Evolutionary conservation across 2,888 invertebrate genomes (phyloP), one percentile per base, ranked within the genome.

Genomic region (Pherbina coryleti): DNA sequence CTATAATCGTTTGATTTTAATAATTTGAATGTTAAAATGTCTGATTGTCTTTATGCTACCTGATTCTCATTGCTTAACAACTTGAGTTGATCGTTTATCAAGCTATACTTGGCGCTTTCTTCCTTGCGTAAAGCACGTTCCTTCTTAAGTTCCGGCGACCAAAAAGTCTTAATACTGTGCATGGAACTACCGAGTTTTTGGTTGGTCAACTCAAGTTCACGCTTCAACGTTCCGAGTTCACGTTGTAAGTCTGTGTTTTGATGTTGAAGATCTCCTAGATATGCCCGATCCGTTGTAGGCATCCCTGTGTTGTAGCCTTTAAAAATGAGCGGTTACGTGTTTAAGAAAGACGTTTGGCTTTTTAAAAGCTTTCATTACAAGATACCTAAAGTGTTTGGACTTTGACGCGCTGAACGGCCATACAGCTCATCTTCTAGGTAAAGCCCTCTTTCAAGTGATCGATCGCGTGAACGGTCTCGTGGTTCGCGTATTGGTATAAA

Each of bases 101-200:
- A 93, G 90, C 96, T 96, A 92, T 97, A 98, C 91, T 98, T 98
- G 88, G 97, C 97, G 89, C 97, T 96, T 91, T 99, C 99, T 90
- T 99, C 99, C 89, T 99, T 99, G 84, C 99, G 92, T 85, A 98
- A 90, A 73, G 98, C 97, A 82, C 99, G 92, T 91, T 99, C 99
- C 91, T 98, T 98, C 92, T 99, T 99, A 90, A 99, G 92, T 91
- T 99, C 99, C 25, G 99, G 99, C 89, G 98, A 98, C 99, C 99
- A 99, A 91, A 99, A 99, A 76, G 98, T 99, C 92, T 99, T 99
- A 91, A 99, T 99, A 91, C 98, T 98, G 91, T 99, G 98, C 98
- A 99, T 99, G 87, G 97, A 97, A 88, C 98, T 98, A 90, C 97
- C 97, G 85, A 99, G 93, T 91, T 99, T 99, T 91, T 98, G 98